phyloP scores from a whole-genome alignment of 2,797 vertebrate species.

The Arnoldichthys spilopterus region DNA sequence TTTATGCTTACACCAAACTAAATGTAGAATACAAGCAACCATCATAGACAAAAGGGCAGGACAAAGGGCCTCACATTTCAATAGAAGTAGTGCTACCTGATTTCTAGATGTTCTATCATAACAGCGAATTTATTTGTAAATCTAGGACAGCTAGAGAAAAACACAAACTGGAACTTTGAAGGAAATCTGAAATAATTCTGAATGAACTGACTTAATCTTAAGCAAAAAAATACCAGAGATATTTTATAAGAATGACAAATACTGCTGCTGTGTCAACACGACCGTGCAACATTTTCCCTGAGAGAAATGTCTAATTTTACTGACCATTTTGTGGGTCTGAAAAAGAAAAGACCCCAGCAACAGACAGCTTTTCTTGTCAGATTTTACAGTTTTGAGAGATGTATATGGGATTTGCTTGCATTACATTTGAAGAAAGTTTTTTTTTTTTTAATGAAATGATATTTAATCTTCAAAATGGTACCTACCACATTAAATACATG shows the following conservation, averaged over 20 bases:
- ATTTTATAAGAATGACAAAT: slow-evolving; percentile 4
- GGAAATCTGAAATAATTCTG: slow-evolving; percentile 1
- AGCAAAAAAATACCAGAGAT: background rate
- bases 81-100: background rate
- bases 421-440: background rate
- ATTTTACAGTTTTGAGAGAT: background rate
- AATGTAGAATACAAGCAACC: slow-evolving; percentile 29
- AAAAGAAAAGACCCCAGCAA: background rate
- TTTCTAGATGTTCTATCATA: slow-evolving; percentile 6
- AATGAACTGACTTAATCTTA: background rate
- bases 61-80: background rate
- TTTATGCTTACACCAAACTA: slow-evolving; percentile 6
- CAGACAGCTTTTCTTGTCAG: background rate
- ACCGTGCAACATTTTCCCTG: background rate
- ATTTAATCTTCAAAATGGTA: slow-evolving; percentile 12
- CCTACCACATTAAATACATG: background rate
- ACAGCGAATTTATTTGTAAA: too few species aligned
- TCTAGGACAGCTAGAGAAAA: too few species aligned
- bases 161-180: background rate
- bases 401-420: slow-evolving; percentile 30
- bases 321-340: slow-evolving; percentile 9
- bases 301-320: background rate
- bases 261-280: background rate
- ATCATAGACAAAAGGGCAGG: background rate
- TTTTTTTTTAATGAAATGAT: background rate